A percentile compares a stretch with the other conserved stretches of the same genome.
Conservation (phyloP, 2,113 vertebrate species). For the Urocolius indicus region DNA sequence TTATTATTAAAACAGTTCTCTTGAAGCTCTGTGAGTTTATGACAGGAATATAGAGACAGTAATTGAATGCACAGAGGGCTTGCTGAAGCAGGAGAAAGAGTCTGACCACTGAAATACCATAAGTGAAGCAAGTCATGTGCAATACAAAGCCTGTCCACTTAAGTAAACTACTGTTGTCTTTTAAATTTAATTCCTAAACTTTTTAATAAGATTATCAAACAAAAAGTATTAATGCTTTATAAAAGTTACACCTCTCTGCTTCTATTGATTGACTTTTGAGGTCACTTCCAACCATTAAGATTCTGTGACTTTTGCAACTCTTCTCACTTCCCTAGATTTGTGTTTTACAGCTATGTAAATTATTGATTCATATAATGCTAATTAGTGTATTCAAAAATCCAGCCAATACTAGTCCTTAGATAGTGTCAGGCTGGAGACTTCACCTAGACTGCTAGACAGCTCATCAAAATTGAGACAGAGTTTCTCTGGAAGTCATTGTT, state of each 20-base stretch:
- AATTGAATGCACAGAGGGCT: background rate
- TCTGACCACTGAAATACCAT: background rate
- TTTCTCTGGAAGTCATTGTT: background rate
- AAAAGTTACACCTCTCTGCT: background rate
- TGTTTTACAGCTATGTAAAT: background rate
- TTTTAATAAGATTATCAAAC: background rate
- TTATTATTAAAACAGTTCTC: background rate
- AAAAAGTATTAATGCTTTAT: background rate
- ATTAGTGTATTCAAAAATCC: background rate
- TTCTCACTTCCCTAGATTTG: background rate
- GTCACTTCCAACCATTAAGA: no score
- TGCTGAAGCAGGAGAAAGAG: background rate
- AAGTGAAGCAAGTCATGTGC: background rate
- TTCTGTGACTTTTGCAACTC: background rate
- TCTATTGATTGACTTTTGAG: background rate
- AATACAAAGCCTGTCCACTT: background rate
- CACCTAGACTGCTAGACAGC: background rate
- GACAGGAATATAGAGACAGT: background rate
- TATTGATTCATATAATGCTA: background rate
- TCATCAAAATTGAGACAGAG: background rate
- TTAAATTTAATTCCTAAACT: no score
- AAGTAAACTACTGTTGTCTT: no score
- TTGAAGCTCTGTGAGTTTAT: background rate
- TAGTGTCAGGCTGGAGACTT: background rate
- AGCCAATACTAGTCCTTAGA: background rate